Conservation (phyloP, 2,888 invertebrate species). For the Tinea semifulvella region DNA sequence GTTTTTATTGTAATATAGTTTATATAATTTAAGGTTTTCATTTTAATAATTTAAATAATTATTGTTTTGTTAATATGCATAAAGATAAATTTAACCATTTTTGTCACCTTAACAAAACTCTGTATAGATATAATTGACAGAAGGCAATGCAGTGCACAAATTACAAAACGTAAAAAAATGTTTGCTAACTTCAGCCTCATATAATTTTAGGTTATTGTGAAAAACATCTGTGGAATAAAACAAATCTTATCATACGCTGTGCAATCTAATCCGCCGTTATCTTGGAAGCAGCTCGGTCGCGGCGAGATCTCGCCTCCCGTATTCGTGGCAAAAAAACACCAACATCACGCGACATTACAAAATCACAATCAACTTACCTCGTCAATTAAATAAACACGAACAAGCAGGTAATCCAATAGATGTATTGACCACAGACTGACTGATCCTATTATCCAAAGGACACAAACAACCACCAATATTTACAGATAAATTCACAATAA, state of each 20-base stretch:
- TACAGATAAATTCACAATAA: constrained; percentile 39
- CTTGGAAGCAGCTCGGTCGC: constrained; percentile 30
- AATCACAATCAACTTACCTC: constrained; percentile 6
- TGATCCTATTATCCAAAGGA: constrained; percentile 55
- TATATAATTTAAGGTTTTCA: no score
- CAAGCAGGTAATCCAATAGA: constrained; percentile 14
- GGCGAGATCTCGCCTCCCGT: constrained; percentile 30
- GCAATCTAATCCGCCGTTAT: constrained; percentile 62
- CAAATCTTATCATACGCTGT: constrained; percentile 51
- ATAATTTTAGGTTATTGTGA: constrained; percentile 1
- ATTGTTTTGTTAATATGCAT: no score
- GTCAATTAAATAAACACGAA: constrained; percentile 12
- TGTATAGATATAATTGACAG: no score
- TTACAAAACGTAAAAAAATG: background rate
- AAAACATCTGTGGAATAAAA: constrained; percentile 13
- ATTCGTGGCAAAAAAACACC: constrained; percentile 44
- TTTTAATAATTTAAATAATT: no score
- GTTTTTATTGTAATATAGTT: no score
- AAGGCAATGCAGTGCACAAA: background rate
- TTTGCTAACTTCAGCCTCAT: background rate
- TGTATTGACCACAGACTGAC: constrained; percentile 51
- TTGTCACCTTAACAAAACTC: no score
- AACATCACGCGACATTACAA: background rate
- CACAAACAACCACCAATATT: constrained; percentile 50
- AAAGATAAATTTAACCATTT: no score